These are phyloP conservation scores for Otolemur crassicaudatus DNA, from an alignment of 2,797 vertebrate species.

Conservation along the genomic window DNA sequence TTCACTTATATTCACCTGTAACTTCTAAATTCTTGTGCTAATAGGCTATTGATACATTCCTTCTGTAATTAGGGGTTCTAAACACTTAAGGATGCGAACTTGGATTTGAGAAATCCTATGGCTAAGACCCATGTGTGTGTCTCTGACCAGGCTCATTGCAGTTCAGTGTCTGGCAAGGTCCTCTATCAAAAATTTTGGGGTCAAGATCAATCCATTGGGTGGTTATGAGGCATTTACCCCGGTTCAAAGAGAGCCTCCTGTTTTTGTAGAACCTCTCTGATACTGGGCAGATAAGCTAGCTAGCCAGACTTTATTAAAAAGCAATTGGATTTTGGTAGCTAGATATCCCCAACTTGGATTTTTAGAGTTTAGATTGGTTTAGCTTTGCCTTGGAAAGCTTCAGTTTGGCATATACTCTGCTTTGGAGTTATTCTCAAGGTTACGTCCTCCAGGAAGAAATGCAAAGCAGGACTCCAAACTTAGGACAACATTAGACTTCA, in stretches of 20 bases:
- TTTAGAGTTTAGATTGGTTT: neutral
- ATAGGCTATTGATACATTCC: neutral
- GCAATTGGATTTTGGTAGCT: neutral
- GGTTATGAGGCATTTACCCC: neutral
- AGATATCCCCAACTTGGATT: neutral
- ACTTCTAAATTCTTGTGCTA: slow-evolving; percentile 9
- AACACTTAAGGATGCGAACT: neutral
- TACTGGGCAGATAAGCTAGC: neutral
- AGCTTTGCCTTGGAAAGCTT: neutral
- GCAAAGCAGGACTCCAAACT: neutral
- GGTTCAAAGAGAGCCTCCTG: neutral
- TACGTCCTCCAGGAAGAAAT: neutral
- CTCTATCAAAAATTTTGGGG: neutral
- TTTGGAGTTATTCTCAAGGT: neutral
- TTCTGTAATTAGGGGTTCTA: neutral
- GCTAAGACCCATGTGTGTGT: neutral
- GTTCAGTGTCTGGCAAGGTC: neutral
- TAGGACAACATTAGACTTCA: neutral
- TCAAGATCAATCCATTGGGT: neutral
- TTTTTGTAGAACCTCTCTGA: neutral
- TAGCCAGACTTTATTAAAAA: neutral
- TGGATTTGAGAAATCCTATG: neutral
- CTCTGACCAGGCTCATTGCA: neutral
- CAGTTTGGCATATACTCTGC: neutral
- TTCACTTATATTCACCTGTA: neutral